Evolutionary conservation across 2,888 invertebrate species (phyloP).

Genomic region (Ormyrus pomaceus): DNA sequence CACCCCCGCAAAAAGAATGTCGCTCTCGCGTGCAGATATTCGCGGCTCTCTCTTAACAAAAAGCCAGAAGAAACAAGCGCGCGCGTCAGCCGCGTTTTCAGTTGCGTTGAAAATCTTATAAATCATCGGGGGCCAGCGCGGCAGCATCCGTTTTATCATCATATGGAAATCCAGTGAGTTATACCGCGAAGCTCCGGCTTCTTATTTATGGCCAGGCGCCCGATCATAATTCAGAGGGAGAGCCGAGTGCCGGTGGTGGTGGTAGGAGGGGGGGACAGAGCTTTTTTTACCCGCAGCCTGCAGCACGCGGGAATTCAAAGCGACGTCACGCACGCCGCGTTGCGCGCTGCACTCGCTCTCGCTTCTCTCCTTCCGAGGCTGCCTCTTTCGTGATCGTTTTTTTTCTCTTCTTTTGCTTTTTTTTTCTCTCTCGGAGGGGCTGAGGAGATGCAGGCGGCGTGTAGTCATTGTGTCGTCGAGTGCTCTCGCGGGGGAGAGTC

Average conservation of each 20-base stretch:
- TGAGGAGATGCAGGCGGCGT: no score
- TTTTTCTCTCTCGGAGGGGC: no score
- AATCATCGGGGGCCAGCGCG: slow-evolving; percentile 62
- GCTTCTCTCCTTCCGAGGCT: no score
- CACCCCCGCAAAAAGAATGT: no score
- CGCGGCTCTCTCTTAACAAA: no score
- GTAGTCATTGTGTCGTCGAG: no score
- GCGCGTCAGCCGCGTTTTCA: slow-evolving; percentile 32
- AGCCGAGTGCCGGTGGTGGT: neutral
- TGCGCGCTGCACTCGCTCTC: neutral
- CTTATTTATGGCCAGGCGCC: slow-evolving; percentile 69
- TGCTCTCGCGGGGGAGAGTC: no score
- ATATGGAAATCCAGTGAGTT: slow-evolving; percentile 74
- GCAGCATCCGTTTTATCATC: slow-evolving; percentile 71
- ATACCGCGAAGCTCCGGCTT: slow-evolving; percentile 68
- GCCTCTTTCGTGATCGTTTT: no score
- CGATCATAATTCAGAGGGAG: slow-evolving; percentile 65
- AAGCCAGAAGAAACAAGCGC: neutral
- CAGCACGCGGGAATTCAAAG: slow-evolving; percentile 45
- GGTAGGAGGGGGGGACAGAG: neutral
- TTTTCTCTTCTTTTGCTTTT: no score
- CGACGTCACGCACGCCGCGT: slow-evolving; percentile 50
- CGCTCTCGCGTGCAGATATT: no score
- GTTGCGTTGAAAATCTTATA: slow-evolving; percentile 64
- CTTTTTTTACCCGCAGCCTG: slow-evolving; percentile 12